phyloP scores from a whole-genome alignment of 2,113 vertebrate species.

The Chrysemys picta region DNA sequence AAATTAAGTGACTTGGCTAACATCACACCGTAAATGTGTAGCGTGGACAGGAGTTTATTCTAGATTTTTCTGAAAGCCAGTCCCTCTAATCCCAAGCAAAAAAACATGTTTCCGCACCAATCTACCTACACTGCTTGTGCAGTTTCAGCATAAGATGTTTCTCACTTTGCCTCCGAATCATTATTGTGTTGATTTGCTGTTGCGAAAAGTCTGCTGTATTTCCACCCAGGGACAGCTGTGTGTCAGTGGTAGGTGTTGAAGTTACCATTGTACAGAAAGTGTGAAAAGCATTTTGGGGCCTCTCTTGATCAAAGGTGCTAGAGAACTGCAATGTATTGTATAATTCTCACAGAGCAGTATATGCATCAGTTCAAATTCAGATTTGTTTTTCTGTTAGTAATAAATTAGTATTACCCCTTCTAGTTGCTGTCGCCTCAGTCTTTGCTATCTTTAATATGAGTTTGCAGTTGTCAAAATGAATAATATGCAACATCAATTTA shows the following conservation, averaged over 20 bases:
- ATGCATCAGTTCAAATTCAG: constrained; percentile 64
- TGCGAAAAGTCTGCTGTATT: not conserved
- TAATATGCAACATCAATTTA: constrained; percentile 83
- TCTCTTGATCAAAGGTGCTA: constrained; percentile 43
- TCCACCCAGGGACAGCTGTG: not conserved
- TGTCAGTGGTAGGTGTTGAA: not conserved
- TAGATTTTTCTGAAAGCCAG: not conserved
- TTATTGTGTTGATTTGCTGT: not conserved
- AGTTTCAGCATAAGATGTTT: not conserved
- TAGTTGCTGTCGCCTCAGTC: constrained; percentile 67
- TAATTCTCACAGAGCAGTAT: constrained; percentile 69
- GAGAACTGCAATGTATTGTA: constrained; percentile 65
- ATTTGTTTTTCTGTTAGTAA: constrained; percentile 77
- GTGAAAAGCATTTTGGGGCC: not conserved
- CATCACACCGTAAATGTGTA: not conserved
- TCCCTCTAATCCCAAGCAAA: not conserved
- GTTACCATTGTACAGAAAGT: constrained; percentile 33
- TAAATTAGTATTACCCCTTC: constrained; percentile 79
- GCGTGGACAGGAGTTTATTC: not conserved
- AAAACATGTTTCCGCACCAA: not conserved
- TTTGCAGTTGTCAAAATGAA: constrained; percentile 86
- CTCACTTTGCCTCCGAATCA: not conserved
- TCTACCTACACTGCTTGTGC: not conserved
- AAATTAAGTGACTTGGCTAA: not conserved
- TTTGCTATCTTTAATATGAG: constrained; percentile 81